Evolutionary conservation across 2,113 vertebrate species (phyloP), one percentile per base, ranked within the genome.

Genomic region (Gila orcuttii): DNA sequence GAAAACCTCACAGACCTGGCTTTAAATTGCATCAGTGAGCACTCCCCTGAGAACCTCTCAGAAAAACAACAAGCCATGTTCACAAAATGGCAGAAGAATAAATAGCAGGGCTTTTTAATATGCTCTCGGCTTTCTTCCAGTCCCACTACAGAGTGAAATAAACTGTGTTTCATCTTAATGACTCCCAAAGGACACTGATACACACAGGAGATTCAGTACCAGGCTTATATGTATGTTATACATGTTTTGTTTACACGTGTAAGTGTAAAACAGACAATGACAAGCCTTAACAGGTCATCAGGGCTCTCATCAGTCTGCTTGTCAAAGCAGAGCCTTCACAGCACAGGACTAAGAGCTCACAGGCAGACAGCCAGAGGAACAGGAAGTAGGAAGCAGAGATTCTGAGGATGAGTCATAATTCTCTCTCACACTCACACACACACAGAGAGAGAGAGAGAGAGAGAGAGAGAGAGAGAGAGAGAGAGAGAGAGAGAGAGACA

Each of bases 11-110:
- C 19, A 79, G 76, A 79, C 52, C 1, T 79, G 25, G 47, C 9
- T 77, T 33, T 21, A 77, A 52, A 77, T 15, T 33, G 21, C 33
- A 78, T 57, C 31, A 57, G 19, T 15, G 11, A 79, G 2, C 23
- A 15, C 55, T 79, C 77, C 52, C 77, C 6, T 59, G 21, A 59
- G 28, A 78, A 78, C 75, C 31, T 57, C 52, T 78, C 19, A 23
- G 45, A 52, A 76, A 76, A 31, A 76, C 74, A 76, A 76, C 28
- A 57, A 57, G 28, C 50, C 28, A 28, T 33, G 19, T 78, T 36
- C 17, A 59, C 28, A 78, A 78, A 57, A 71, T 71, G 68, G 36
- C 19, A 78, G 55, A 33, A 78, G 55, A 78, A 78, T 78, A 78
- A 78, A 78, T 11, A 23, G 76, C 13, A 12, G 31, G 76, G 21